phyloP scores from a whole-genome alignment of 2,888 invertebrate genomes.

The Eupsilia transversa region DNA sequence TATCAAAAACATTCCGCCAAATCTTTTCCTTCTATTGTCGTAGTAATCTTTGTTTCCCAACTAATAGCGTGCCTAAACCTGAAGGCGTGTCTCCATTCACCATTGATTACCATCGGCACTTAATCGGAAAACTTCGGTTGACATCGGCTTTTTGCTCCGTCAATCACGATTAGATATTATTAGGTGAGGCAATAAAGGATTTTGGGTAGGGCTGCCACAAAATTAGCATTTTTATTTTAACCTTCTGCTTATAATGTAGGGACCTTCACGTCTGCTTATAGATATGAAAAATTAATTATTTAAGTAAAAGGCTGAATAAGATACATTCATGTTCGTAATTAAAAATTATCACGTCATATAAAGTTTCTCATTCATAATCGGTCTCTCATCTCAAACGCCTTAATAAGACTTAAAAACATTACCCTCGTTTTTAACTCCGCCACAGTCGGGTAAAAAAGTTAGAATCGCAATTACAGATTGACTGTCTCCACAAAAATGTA shows the following conservation, averaged over 20 bases:
- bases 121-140: slow-evolving; percentile 78
- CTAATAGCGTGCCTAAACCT: neutral
- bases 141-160: slow-evolving; percentile 73
- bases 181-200: slow-evolving; percentile 67
- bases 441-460: neutral
- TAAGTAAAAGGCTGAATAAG: neutral
- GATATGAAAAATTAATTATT: neutral
- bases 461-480: too few relatives aligned
- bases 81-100: slow-evolving; percentile 62
- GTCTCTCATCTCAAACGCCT: neutral
- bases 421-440: neutral
- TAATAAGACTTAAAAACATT: neutral
- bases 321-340: neutral
- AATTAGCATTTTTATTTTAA: slow-evolving; percentile 21
- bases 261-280: neutral
- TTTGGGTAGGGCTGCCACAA: slow-evolving; percentile 54
- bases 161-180: slow-evolving; percentile 79
- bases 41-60: neutral
- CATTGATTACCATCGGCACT: slow-evolving; percentile 71
- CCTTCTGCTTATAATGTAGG: neutral
- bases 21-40: neutral
- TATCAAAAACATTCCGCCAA: neutral
- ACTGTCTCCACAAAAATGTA: too few relatives aligned
- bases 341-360: neutral
- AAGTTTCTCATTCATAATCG: neutral